Base-by-base conservation (phyloP, 2,113 vertebrate species). In the Lota lota region DNA sequence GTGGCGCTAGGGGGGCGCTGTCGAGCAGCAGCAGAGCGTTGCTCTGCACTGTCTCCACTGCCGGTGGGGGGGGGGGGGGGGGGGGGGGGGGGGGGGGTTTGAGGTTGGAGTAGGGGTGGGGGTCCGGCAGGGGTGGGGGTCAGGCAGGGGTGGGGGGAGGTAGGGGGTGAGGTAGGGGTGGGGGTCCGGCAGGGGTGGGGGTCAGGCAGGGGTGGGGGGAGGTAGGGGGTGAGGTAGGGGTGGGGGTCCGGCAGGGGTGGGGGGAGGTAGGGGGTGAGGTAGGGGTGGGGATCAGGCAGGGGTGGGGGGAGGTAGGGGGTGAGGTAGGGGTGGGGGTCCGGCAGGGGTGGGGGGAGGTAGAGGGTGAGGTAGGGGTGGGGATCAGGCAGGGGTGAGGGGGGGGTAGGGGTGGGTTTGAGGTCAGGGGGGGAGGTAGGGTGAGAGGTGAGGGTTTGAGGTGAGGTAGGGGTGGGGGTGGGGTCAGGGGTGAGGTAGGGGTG, bases 11-110 rank as follows among this genome's bases (percentile, higher is more conserved):
- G 79, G 93, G 90, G 70, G 93, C 93, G 57, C 92, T 94, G 91
- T 98, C 95, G 92, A 95, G 91, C 77, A 98, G 92, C 89, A 98
- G 94, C 90, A 93, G 93, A 69, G 95, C 93, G 85, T 94, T 95
- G 93, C 92, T 96, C 94, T 97, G 96, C 93, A 98, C 90, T 90
- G 95, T 95, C 92, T 97, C 95, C 78, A 98, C 95, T 56, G 18
- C 40, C 40, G 40, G 28, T 97, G 88, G 88, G 95, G 90, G 83
- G 86, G 86, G 78, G 87, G 78, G 70, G 71, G 63, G 86, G 82
- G 56, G 33, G 40, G 47, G 3, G 21, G 11, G 10, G 69, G 64
- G 67, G 64, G 28, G 69, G 72, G 67, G 69, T 71, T 71, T 17
- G 12, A 53, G 68, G 63, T 17, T 56, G 24, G 40, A n/a, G 22